A percentile compares a stretch with the other conserved stretches of the same genome.
Conservation (phyloP, 2,888 invertebrate species). For the Epistrophella euchroma region DNA sequence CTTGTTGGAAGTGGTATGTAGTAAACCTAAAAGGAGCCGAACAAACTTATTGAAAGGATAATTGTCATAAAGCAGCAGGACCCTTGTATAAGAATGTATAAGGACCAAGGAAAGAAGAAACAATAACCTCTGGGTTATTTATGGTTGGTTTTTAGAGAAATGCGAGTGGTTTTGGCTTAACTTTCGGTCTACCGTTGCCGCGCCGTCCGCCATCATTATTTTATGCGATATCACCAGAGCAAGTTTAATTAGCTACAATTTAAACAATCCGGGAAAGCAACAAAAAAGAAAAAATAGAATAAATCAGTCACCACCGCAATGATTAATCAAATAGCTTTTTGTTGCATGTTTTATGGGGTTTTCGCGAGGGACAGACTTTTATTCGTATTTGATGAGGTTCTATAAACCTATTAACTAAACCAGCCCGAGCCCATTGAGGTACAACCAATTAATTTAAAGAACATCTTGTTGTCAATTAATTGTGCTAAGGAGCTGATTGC, state of each 20-base stretch:
- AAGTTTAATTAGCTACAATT: constrained; percentile 68
- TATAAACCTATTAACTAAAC: constrained; percentile 6
- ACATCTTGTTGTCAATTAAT: constrained; percentile 59
- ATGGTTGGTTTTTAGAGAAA: constrained; percentile 53
- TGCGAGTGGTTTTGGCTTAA: constrained; percentile 10
- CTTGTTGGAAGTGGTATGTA: background rate
- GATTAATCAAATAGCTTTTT: constrained; percentile 65
- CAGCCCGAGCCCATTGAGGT: constrained; percentile 1
- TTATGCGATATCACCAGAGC: constrained; percentile 29
- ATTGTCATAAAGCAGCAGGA: constrained; percentile 64
- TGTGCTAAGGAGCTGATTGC: constrained; percentile 25
- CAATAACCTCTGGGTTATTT: constrained; percentile 70
- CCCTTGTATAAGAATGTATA: constrained; percentile 27
- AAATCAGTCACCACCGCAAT: constrained; percentile 56
- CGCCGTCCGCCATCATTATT: constrained; percentile 17
- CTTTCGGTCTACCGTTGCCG: constrained; percentile 11
- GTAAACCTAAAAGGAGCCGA: constrained; percentile 3
- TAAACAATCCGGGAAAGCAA: constrained; percentile 37
- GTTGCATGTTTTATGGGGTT: constrained; percentile 44
- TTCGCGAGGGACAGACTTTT: constrained; percentile 11
- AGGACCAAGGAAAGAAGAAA: constrained; percentile 53
- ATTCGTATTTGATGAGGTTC: constrained; percentile 57
- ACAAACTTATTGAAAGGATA: constrained; percentile 73
- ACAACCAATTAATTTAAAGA: constrained; percentile 39
- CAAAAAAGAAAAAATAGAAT: constrained; percentile 21